Percentiles rank a stretch among this genome's conserved stretches.
Conservation (phyloP, 2,113 vertebrate genomes). For the Percopsis transmontana region DNA sequence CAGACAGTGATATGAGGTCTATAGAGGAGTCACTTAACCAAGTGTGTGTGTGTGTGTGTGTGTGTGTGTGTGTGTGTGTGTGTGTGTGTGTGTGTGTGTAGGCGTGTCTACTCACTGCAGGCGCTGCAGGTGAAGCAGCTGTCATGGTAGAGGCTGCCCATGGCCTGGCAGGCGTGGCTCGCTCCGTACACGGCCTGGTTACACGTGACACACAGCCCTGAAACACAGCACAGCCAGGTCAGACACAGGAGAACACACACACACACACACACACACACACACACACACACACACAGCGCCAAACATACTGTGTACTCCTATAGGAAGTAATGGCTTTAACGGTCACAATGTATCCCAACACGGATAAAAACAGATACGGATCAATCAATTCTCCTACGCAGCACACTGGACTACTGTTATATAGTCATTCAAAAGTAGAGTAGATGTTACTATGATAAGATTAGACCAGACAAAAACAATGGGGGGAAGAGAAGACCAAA, state of each 20-base stretch:
- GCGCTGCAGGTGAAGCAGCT: conserved; percentile 95
- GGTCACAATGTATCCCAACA: too few species aligned
- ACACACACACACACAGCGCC: background rate
- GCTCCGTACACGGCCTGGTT: conserved; percentile 90
- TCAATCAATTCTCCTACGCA: too few species aligned
- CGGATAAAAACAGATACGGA: too few species aligned
- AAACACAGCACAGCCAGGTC: conserved; percentile 35
- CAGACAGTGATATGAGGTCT: conserved; percentile 19
- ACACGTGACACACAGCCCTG: conserved; percentile 92
- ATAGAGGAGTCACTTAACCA: background rate
- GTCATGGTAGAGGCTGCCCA: conserved; percentile 95
- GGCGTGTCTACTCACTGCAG: conserved; percentile 86
- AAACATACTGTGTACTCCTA: background rate
- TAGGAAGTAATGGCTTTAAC: too few species aligned
- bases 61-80: background rate
- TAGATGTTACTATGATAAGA: background rate
- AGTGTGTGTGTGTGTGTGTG: background rate
- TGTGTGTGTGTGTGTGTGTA: conserved; percentile 8
- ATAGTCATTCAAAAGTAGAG: too few species aligned
- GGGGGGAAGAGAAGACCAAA: conserved; percentile 12
- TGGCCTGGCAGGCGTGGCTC: conserved; percentile 94
- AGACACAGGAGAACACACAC: conserved; percentile 5
- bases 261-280: conserved; percentile 3
- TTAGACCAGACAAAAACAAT: conserved; percentile 29
- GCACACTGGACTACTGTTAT: too few species aligned